These are phyloP conservation scores for Amphipoea lucens DNA, from an alignment of 2,888 invertebrate species.

Conservation along the genomic window DNA sequence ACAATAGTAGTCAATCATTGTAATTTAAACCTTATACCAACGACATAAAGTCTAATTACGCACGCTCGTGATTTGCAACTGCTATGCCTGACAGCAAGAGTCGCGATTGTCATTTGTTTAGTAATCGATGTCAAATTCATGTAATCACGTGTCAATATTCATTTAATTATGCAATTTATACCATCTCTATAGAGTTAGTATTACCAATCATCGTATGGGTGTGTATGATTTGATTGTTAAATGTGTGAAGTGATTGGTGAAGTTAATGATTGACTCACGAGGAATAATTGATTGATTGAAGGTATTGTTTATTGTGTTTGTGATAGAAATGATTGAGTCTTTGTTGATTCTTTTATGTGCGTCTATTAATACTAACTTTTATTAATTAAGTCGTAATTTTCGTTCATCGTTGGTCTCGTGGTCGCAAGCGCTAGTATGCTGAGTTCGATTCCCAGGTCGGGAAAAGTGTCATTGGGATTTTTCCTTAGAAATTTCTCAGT, in stretches of 20 bases:
- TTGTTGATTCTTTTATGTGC: not conserved
- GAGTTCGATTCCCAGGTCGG: too few species aligned
- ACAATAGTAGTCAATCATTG: not conserved
- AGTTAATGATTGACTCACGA: constrained; percentile 2
- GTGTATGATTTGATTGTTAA: constrained; percentile 19
- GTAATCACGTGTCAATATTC: constrained; percentile 43
- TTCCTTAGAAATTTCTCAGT: not conserved
- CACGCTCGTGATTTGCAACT: not conserved
- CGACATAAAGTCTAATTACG: not conserved
- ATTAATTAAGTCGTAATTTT: not conserved
- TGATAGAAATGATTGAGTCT: not conserved
- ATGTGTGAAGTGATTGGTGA: not conserved
- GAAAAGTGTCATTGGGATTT: not conserved
- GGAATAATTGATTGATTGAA: constrained; percentile 2
- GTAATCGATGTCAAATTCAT: constrained; percentile 48
- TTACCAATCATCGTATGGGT: constrained; percentile 12
- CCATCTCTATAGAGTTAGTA: not conserved
- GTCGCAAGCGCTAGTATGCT: not conserved
- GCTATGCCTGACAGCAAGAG: constrained; percentile 30
- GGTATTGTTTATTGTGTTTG: not conserved
- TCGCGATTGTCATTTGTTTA: constrained; percentile 44
- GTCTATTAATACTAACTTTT: not conserved
- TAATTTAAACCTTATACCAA: constrained; percentile 4
- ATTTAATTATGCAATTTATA: constrained; percentile 49
- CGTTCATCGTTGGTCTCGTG: not conserved